Evolutionary conservation across 2,113 vertebrate genomes (phyloP), one percentile per base, ranked within the genome.

Genomic region (human (Homo sapiens)): DNA sequence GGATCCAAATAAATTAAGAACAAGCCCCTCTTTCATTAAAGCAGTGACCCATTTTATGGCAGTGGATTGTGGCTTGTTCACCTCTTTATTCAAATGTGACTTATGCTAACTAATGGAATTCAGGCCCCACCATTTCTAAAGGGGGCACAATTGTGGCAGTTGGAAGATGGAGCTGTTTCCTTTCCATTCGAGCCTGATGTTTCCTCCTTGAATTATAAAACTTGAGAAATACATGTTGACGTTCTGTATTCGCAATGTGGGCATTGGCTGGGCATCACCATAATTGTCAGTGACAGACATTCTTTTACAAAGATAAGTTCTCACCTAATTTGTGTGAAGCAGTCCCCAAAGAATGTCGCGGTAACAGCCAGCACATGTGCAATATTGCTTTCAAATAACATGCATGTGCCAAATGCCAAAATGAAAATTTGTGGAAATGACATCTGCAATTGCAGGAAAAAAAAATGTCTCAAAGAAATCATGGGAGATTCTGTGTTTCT

Each of bases 281-380:
- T 98, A 97, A 97, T 98, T 96, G 90, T 95, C 66, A 66, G 75
- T 93, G 96, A 80, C 95, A 98, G 89, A 90, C 90, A 97, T 96
- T 89, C 59, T 92, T 86, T 97, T 75, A 96, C 92, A 95, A 96
- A 98, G 96, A 97, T 20, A 93, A 89, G 96, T 97, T 98, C 96
- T 98, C 97, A 86, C 72, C 85, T 91, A 50, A 92, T 97, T 97
- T 98, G 89, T 96, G 95, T 93, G 96, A 97, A 92, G 40, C 57
- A 70, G 72, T 96, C 98, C 94, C 96, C 90, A 32, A 97, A 97
- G 68, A 72, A 82, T 72, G 84, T 86, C 68, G 92, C 40, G n/a
- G 68, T 86, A 97, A 94, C 96, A 92, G 92, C 75, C 93, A 82
- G 8, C 79, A 88, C 57, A 61, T 59, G 45, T 81, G 86, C 75